Conservation (phyloP, 2,888 invertebrate genomes). For the Aleiodes testaceus region DNA sequence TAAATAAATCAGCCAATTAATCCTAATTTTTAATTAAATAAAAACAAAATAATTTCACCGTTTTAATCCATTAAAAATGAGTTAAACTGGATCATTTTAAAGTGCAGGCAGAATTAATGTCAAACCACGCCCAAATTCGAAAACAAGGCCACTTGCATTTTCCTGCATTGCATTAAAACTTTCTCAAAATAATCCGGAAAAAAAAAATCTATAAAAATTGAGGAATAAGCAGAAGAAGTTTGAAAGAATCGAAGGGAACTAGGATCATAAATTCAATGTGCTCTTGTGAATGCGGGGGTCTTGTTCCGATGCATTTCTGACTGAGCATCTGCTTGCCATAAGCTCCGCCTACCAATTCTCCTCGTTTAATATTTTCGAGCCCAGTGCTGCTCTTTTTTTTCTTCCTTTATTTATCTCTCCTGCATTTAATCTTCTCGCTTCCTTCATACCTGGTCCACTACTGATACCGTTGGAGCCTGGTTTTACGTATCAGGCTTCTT, state of each 20-base stretch:
- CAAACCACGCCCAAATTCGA: conserved; percentile 21
- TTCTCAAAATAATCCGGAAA: background rate
- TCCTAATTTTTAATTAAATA: background rate
- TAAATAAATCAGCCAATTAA: too few species aligned
- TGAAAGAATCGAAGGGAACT: background rate
- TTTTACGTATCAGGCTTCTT: background rate
- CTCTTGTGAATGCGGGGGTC: conserved; percentile 28
- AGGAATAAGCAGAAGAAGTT: background rate
- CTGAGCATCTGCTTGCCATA: conserved; percentile 49
- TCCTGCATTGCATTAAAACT: too few species aligned
- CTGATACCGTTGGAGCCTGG: conserved; percentile 26
- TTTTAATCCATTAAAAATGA: background rate
- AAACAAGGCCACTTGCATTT: conserved; percentile 18
- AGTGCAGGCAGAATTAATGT: conserved; percentile 14
- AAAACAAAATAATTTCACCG: background rate
- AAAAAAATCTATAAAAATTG: background rate
- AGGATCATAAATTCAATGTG: background rate
- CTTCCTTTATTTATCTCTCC: conserved; percentile 10
- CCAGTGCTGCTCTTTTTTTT: conserved; percentile 25
- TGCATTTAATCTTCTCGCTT: background rate
- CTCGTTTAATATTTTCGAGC: conserved; percentile 50
- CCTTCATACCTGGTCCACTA: conserved; percentile 14
- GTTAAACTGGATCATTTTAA: conserved; percentile 8
- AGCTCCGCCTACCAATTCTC: conserved; percentile 53
- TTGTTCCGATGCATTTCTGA: conserved; percentile 29